Evolutionary conservation across 2,888 invertebrate genomes (phyloP), one percentile per base, ranked within the genome.

Genomic region (Harpagoxenus sublaevis): DNA sequence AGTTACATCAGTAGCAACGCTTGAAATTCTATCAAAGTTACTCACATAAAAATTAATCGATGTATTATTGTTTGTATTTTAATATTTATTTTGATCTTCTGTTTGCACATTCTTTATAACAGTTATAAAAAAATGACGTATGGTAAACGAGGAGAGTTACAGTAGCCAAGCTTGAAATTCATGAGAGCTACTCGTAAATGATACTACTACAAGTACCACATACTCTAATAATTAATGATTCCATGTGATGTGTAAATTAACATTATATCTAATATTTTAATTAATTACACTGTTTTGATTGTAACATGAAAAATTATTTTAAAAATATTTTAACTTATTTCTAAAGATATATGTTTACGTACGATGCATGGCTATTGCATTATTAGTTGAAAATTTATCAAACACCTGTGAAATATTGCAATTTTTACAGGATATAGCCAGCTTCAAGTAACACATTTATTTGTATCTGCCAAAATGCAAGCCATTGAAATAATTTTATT

Each of bases 391-490:
- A 84, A 55, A 62, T 65, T 57, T 62, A 62, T 84, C 71, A 84
- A 60, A 60, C 48, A 53, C 28, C 75, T 70, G 42, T 71, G 35
- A 48, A 65, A 62, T 77, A 81, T 48, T 65, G 45, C 31, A 28
- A 78, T 48, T 74, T 84, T 79, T 74, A 51, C 31, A 31, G 31
- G n/a, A 65, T 39, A 78, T 42, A 42, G 9, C 1, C 12, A 79
- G 68, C 45, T 79, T 79, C 15, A 57, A 62, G 63, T 60, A 70
- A 62, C 18, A 51, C 51, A 51, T 51, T 83, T 31, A 86, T 77
- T 86, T 88, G 77, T 84, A 87, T 90, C 91, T 92, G 91, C 91
- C 92, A 90, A 88, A 87, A 92, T 91, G 91, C 92, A 92, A 92
- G 91, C 92, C 92, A 92, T 90, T 84, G 88, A 90, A 86, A 81